Evolutionary conservation across 2,888 invertebrate genomes (phyloP).

Genomic region (Meliscaeva auricollis): DNA sequence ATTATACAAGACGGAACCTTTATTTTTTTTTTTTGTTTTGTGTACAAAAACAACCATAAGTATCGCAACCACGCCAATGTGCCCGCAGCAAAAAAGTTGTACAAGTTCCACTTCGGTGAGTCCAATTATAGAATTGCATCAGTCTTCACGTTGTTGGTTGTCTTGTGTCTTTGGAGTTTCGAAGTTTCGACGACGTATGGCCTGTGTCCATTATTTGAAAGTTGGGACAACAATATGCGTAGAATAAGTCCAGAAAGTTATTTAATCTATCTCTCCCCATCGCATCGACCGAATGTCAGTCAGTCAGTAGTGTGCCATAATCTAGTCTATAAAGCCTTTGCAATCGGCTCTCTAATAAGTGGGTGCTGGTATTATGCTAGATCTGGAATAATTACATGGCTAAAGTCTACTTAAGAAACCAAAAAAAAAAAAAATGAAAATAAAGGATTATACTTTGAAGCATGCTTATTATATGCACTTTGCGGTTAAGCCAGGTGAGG

Average conservation of each 20-base stretch:
- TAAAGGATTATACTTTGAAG: slow-evolving; percentile 65
- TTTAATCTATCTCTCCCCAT: slow-evolving; percentile 38
- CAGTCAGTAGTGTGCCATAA: slow-evolving; percentile 69
- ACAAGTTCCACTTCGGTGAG: slow-evolving; percentile 72
- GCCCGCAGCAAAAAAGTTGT: slow-evolving; percentile 63
- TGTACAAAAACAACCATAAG: slow-evolving; percentile 21
- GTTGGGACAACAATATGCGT: slow-evolving; percentile 65
- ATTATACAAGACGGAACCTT: slow-evolving; percentile 46
- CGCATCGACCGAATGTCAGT: slow-evolving; percentile 40
- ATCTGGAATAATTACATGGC: slow-evolving; percentile 56
- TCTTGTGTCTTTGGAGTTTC: slow-evolving; percentile 29
- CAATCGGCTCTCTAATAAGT: slow-evolving; percentile 44
- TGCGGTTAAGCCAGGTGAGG: slow-evolving; percentile 58
- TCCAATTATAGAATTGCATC: slow-evolving; percentile 75
- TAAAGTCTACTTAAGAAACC: slow-evolving; percentile 30
- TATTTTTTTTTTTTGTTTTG: not conserved
- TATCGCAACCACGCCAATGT: slow-evolving; percentile 50
- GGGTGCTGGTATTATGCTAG: slow-evolving; percentile 39
- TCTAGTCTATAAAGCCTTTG: slow-evolving; percentile 23
- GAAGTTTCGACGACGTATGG: not conserved
- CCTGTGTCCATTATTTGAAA: slow-evolving; percentile 21
- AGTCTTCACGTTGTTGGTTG: slow-evolving; percentile 49
- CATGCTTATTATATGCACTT: slow-evolving; percentile 26
- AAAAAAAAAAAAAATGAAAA: not conserved
- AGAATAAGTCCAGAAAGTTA: slow-evolving; percentile 54